phyloP scores from a whole-genome alignment of 2,113 vertebrate species.

The Dicerorhinus sumatrensis region DNA sequence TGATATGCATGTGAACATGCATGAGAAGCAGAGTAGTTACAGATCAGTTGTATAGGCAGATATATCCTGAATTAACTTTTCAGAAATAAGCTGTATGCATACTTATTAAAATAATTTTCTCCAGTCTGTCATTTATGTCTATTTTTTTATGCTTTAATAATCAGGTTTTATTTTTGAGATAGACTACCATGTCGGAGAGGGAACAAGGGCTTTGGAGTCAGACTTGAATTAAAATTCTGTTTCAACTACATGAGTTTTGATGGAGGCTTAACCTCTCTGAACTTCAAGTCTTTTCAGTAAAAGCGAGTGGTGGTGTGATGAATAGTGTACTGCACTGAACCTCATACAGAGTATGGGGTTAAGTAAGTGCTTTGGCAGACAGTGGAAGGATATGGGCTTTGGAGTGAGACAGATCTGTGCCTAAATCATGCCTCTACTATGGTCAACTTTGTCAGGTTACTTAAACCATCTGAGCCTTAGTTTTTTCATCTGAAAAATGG shows the following conservation, averaged over 20 bases:
- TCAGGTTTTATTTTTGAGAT: neutral
- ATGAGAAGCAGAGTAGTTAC: neutral
- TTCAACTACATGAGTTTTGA: neutral
- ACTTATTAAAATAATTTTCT: constrained; percentile 41
- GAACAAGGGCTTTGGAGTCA: neutral
- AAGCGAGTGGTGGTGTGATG: neutral
- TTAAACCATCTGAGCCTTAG: neutral
- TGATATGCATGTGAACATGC: neutral
- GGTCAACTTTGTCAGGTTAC: neutral
- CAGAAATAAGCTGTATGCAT: neutral
- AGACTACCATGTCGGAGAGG: neutral
- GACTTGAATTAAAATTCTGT: neutral
- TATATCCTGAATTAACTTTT: neutral
- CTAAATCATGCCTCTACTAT: neutral
- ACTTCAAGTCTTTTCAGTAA: neutral
- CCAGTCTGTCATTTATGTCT: neutral
- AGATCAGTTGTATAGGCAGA: neutral
- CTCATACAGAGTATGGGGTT: neutral
- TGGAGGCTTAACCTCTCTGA: neutral
- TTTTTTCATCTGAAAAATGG: neutral
- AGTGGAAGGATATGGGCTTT: neutral
- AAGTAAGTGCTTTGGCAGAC: neutral
- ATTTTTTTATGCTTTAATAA: neutral
- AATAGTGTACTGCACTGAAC: neutral
- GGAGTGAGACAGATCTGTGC: neutral